phyloP scores from a whole-genome alignment of 1,140 invertebrate species.

The Neuroterus valhalla region DNA sequence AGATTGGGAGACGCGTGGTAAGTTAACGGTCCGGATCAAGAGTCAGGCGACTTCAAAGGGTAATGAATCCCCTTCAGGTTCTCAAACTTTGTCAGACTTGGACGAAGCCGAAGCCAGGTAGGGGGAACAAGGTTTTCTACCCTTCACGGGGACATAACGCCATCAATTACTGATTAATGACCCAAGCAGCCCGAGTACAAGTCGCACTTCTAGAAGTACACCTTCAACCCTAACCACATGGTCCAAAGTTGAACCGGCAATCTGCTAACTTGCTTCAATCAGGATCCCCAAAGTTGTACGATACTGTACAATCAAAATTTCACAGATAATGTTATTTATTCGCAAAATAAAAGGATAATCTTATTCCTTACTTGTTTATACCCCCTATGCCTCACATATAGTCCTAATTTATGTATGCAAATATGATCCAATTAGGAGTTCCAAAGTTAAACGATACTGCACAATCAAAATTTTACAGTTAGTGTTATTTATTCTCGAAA shows the following conservation, averaged over 20 bases:
- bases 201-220: constrained; percentile 10
- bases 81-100: constrained; percentile 36
- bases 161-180: constrained; percentile 52
- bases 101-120: constrained; percentile 38
- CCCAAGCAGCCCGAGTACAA: constrained; percentile 34
- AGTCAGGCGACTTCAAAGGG: constrained; percentile 46
- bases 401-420: too few species aligned
- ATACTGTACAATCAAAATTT: too few species aligned
- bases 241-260: not conserved
- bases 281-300: too few species aligned
- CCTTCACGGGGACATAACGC: constrained; percentile 28
- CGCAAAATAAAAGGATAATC: too few species aligned
- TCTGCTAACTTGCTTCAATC: too few species aligned
- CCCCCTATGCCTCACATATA: too few species aligned
- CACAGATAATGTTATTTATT: too few species aligned
- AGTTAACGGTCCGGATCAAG: constrained; percentile 43
- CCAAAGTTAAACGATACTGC: too few species aligned
- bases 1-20: constrained; percentile 38
- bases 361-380: too few species aligned
- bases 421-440: too few species aligned
- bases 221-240: not conserved
- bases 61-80: constrained; percentile 45
- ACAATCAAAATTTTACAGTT: too few species aligned
- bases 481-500: too few species aligned
- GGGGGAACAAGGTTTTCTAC: not conserved